Percentiles rank a stretch among this genome's conserved stretches.
Evolutionary conservation across 2,113 vertebrate genomes (phyloP).

Genomic region (Typhlomys cinereus): DNA sequence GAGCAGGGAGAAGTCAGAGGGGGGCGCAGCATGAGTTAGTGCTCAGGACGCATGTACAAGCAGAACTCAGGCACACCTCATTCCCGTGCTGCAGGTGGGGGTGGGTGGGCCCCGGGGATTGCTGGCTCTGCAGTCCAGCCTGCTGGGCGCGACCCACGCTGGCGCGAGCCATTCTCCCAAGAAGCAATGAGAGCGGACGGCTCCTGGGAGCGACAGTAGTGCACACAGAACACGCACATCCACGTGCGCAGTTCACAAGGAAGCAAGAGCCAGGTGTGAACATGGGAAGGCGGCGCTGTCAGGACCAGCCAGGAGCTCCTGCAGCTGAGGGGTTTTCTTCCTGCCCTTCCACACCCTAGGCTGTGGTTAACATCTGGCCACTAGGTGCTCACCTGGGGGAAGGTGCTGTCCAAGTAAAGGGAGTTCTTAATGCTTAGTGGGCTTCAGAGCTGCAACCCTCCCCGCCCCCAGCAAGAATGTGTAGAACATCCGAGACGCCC

Average conservation of each 20-base stretch:
- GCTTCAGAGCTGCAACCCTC: not conserved
- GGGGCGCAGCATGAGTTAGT: too few relatives aligned
- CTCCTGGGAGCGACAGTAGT: not conserved
- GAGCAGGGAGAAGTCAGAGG: accelerated
- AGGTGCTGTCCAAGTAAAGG: too few relatives aligned
- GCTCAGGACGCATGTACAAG: not conserved
- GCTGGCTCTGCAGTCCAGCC: too few relatives aligned
- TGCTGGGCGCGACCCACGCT: not conserved
- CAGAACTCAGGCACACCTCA: not conserved
- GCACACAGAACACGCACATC: too few relatives aligned
- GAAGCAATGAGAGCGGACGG: not conserved
- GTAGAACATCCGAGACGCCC: not conserved
- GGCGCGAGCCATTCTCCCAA: not conserved
- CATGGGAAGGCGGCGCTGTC: not conserved
- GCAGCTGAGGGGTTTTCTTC: not conserved
- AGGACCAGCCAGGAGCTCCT: not conserved
- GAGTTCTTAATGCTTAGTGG: not conserved
- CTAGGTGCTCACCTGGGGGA: not conserved
- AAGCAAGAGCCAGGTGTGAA: not conserved
- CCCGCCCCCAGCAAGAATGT: too few relatives aligned
- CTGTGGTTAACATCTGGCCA: accelerated
- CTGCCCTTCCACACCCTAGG: accelerated
- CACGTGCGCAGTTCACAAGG: too few relatives aligned
- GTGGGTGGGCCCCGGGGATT: not conserved
- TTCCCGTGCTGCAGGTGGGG: not conserved